Conservation (phyloP, 2,797 vertebrate genomes). For the Heliangelus exortis region DNA sequence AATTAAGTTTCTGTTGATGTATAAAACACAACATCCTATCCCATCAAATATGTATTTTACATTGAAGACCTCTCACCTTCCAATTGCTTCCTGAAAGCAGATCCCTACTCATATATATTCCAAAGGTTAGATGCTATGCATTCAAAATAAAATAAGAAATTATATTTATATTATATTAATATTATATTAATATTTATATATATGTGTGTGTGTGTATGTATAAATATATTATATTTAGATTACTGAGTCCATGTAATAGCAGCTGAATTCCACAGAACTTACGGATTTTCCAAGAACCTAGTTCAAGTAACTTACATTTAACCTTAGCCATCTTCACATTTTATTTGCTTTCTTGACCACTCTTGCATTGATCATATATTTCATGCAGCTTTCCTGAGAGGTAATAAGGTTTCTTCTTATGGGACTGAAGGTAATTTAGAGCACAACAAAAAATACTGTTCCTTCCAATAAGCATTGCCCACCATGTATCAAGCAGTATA, state of each 20-base stretch:
- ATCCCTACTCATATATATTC: neutral
- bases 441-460: neutral
- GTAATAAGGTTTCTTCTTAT: neutral
- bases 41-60: neutral
- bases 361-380: neutral
- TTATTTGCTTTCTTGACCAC: conserved; percentile 11
- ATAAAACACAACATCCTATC: neutral
- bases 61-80: neutral
- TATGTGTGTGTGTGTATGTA: too few species aligned
- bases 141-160: neutral
- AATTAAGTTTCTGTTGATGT: neutral
- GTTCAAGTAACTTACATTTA: neutral
- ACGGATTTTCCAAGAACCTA: neutral
- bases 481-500: neutral
- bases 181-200: too few species aligned
- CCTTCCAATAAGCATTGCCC: neutral
- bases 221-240: neutral
- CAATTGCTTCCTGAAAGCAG: neutral
- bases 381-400: neutral
- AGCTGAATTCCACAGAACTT: neutral
- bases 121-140: neutral
- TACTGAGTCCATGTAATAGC: neutral
- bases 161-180: too few species aligned
- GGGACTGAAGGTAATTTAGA: neutral
- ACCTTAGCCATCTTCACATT: neutral